A percentile compares a stretch with the other conserved stretches of the same genome.
phyloP scores from a whole-genome alignment of 2,888 invertebrate species.

The Brachynemurus nebulosus region DNA sequence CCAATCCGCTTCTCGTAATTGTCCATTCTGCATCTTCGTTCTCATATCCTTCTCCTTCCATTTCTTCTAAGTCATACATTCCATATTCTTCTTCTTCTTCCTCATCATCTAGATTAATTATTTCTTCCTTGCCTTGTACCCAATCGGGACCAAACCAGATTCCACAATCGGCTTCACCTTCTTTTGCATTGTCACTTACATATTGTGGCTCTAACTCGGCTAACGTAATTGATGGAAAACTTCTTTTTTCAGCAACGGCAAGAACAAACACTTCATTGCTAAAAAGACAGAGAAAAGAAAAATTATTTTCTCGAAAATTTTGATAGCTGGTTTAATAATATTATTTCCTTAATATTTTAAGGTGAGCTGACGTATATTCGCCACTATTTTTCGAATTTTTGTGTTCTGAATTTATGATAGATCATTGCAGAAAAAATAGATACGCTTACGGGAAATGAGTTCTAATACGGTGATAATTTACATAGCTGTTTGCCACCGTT shows the following conservation, averaged over 20 bases:
- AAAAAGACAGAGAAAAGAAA: too few relatives aligned
- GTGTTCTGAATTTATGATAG: not conserved
- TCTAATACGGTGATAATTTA: constrained; percentile 31
- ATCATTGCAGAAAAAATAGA: constrained; percentile 16
- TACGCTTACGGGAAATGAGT: constrained; percentile 37
- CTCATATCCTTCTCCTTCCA: not conserved
- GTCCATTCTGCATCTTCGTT: too few relatives aligned
- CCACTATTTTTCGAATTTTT: too few relatives aligned
- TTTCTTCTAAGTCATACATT: not conserved
- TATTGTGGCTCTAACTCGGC: constrained; percentile 50
- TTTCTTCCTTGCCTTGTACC: constrained; percentile 25
- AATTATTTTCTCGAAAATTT: too few relatives aligned
- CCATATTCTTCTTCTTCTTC: constrained; percentile 6
- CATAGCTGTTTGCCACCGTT: constrained; percentile 44
- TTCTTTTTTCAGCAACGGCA: constrained; percentile 47
- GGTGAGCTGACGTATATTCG: too few relatives aligned
- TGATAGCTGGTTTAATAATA: too few relatives aligned
- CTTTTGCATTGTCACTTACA: constrained; percentile 48
- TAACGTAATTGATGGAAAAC: constrained; percentile 48
- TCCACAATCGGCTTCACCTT: constrained; percentile 47
- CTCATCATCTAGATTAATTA: too few relatives aligned
- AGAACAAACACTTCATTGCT: constrained; percentile 56
- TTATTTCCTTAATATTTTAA: too few relatives aligned
- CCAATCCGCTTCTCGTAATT: too few relatives aligned
- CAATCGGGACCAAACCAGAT: constrained; percentile 56